These are phyloP conservation scores for Noturus placidus DNA, from an alignment of 2,113 vertebrate genomes.

Conservation along the genomic window DNA sequence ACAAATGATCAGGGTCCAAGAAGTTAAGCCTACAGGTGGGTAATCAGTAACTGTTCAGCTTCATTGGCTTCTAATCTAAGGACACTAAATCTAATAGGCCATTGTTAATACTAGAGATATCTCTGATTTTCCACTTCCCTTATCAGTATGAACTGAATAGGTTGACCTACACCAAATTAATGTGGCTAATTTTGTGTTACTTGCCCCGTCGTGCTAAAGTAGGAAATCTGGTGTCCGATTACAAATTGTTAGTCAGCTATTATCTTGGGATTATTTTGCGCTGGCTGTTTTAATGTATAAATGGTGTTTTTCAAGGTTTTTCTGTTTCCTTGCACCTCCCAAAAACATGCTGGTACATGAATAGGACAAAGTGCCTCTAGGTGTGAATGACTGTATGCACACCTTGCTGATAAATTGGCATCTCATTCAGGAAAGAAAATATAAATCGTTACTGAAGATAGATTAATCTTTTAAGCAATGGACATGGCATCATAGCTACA, in stretches of 20 bases:
- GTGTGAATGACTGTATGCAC: neutral
- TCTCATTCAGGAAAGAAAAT: neutral
- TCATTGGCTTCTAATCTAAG: neutral
- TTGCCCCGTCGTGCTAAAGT: neutral
- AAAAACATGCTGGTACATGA: neutral
- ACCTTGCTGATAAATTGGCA: neutral
- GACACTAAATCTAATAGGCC: neutral
- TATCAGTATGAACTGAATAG: neutral
- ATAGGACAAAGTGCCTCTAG: neutral
- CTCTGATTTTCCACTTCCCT: neutral
- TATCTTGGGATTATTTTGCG: neutral
- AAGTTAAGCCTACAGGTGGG: conserved; percentile 8
- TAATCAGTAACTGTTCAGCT: conserved; percentile 12
- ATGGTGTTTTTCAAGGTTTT: neutral
- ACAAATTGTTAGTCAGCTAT: neutral
- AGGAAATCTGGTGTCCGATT: neutral
- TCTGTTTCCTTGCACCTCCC: neutral
- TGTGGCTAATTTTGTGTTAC: neutral
- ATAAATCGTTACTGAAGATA: neutral
- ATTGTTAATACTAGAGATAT: neutral
- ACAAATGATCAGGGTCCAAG: neutral
- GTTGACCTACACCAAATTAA: neutral
- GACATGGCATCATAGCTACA: neutral
- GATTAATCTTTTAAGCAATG: neutral
- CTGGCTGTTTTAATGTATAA: neutral